Base-by-base conservation (phyloP, 2,888 invertebrate species). In the Slavum lentiscoides region DNA sequence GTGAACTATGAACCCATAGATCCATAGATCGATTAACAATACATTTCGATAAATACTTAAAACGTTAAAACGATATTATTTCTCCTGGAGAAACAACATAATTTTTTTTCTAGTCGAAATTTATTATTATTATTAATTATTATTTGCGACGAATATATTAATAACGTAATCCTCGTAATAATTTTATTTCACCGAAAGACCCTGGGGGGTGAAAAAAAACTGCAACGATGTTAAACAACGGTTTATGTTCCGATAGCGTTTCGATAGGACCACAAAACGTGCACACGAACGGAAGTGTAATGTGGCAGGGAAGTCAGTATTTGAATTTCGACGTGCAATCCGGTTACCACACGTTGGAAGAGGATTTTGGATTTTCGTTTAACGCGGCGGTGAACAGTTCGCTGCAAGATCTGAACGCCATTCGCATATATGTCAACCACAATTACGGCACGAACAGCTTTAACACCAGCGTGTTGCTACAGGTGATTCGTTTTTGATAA, bases 391-490 rank as follows among this genome's bases (percentile, higher is more conserved):
- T 83, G 49, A 82, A 82, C 62, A 83, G 83, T 59, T 82, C 83
- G 9, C n/a, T 83, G 39, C 75, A 81, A 70, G 83, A 83, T 39
- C 64, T 83, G 17, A 82, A 82, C 1, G 82, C 83, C 8, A 82
- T 83, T 19, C 73, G 82, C 7, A 81, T 83, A 23, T 74, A 81
- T 2, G n/a, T 83, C 17, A 82, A 77, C n/a, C 82, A 83, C 66
- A 82, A 81, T 7, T 82, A 82, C 21, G 68, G 76, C 23, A 74
- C 53, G 1, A 81, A 82, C 64, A 69, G 74, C 30, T 82, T 76
- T 17, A 76, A 83, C 30, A 73, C 82, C 4, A 82, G 81, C 83
- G 83, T 90, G 4, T 86, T 88, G 82, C 84, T 90, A 19, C 87
- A 88, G 85, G 90, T 90, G 85, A 74, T 8, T 43, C 39, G 39